These are phyloP conservation scores for Periophthalmus magnuspinnatus DNA, from an alignment of 2,797 vertebrate genomes.

Conservation along the genomic window DNA sequence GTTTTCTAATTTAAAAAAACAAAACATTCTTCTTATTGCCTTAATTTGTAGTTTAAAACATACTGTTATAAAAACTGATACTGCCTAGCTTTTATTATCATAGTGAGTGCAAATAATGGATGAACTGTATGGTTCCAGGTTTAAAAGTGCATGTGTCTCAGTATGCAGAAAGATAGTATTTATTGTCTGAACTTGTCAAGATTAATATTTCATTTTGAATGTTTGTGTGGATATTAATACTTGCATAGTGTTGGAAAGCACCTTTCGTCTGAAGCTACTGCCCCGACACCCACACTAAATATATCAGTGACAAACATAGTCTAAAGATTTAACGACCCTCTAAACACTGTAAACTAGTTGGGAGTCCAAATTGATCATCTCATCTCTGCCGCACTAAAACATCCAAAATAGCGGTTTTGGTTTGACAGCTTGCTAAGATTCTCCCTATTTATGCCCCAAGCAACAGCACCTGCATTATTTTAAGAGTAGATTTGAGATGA, in stretches of 20 bases:
- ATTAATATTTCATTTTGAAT: conserved; percentile 19
- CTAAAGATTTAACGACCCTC: conserved; percentile 49
- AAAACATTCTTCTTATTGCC: too few species aligned
- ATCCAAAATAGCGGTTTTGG: conserved; percentile 33
- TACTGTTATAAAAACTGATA: too few species aligned
- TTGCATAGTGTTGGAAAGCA: conserved; percentile 60
- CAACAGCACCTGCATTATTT: conserved; percentile 40
- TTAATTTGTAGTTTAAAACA: too few species aligned
- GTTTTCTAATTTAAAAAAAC: too few species aligned
- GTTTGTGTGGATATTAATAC: conserved; percentile 26
- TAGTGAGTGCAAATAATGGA: too few species aligned
- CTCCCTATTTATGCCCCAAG: conserved; percentile 37
- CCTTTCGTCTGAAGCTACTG: conserved; percentile 56
- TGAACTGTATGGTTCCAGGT: too few species aligned
- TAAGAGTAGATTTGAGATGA: conserved; percentile 29
- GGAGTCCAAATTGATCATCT: conserved; percentile 42
- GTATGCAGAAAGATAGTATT: neutral
- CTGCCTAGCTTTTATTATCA: too few species aligned
- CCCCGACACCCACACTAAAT: conserved; percentile 67
- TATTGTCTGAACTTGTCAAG: neutral
- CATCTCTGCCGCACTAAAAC: conserved; percentile 37
- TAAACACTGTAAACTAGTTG: conserved; percentile 51
- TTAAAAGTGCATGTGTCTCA: too few species aligned
- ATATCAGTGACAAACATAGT: conserved; percentile 69
- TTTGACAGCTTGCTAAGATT: conserved; percentile 28